A percentile compares a stretch with the other conserved stretches of the same genome.
phyloP scores from a whole-genome alignment of 30 jellyfish, hydroid and myxozoan species.

The Hydractinia echinata region DNA sequence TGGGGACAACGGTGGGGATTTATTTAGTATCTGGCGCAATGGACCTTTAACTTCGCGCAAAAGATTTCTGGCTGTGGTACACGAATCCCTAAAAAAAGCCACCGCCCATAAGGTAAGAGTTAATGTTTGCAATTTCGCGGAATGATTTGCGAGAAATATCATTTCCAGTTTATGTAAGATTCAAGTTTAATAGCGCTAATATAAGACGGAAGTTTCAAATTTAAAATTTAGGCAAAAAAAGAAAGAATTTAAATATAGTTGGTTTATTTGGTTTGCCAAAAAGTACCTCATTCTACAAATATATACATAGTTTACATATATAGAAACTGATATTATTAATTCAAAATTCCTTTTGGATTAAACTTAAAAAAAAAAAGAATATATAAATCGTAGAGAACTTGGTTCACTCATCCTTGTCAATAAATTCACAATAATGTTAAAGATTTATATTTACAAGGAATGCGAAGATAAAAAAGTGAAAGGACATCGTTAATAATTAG shows the following conservation, averaged over 20 bases:
- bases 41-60: too few relatives aligned
- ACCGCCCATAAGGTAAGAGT: too few relatives aligned
- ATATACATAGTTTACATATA: slow-evolving; percentile 3
- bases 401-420: not conserved
- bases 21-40: too few relatives aligned
- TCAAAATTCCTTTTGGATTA: not conserved
- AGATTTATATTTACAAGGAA: not conserved
- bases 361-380: not conserved
- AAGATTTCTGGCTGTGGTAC: too few relatives aligned
- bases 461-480: not conserved
- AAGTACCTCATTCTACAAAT: slow-evolving; percentile 13
- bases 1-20: too few relatives aligned
- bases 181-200: not conserved
- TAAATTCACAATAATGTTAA: not conserved
- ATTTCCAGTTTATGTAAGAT: too few relatives aligned
- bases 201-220: not conserved
- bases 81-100: too few relatives aligned
- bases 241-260: not conserved
- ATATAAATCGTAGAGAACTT: not conserved
- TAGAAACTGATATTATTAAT: not conserved
- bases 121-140: too few relatives aligned
- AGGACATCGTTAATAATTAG: not conserved
- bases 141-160: too few relatives aligned
- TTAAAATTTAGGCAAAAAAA: not conserved
- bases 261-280: slow-evolving; percentile 11